These are phyloP conservation scores for Dioctria rufipes DNA, from an alignment of 2,888 invertebrate genomes.

Conservation along the genomic window DNA sequence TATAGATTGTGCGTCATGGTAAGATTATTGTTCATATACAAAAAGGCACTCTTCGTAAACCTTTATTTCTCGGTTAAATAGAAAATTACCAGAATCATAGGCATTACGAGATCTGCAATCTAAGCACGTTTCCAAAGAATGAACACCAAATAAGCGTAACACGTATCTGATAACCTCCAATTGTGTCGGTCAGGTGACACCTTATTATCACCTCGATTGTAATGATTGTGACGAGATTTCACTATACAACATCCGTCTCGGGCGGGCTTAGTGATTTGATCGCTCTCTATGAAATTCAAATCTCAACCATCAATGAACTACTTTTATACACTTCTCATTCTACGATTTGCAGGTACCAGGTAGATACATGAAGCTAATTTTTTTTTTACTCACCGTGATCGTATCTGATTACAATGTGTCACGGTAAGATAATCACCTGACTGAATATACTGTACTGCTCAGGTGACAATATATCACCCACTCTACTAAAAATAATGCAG, in stretches of 20 bases:
- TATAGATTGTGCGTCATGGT: too few species aligned
- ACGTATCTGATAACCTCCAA: background rate
- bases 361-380: background rate
- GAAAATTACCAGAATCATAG: background rate
- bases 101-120: background rate
- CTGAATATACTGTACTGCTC: background rate
- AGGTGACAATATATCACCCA: background rate
- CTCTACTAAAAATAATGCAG: background rate
- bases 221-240: background rate
- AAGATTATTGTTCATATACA: too few species aligned
- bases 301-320: background rate
- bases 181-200: background rate
- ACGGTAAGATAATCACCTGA: background rate
- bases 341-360: background rate
- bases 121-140: background rate
- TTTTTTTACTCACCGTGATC: background rate
- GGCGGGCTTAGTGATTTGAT: background rate
- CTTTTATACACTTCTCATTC: too few species aligned
- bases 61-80: background rate
- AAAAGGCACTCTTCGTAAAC: background rate
- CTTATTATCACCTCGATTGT: background rate
- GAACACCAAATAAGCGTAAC: background rate
- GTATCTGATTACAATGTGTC: constrained; percentile 21
- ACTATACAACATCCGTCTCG: background rate
- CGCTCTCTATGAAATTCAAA: background rate